A percentile compares a stretch with the other conserved stretches of the same genome.
phyloP scores from a whole-genome alignment of 2,797 vertebrate genomes.

The Erpetoichthys calabaricus region DNA sequence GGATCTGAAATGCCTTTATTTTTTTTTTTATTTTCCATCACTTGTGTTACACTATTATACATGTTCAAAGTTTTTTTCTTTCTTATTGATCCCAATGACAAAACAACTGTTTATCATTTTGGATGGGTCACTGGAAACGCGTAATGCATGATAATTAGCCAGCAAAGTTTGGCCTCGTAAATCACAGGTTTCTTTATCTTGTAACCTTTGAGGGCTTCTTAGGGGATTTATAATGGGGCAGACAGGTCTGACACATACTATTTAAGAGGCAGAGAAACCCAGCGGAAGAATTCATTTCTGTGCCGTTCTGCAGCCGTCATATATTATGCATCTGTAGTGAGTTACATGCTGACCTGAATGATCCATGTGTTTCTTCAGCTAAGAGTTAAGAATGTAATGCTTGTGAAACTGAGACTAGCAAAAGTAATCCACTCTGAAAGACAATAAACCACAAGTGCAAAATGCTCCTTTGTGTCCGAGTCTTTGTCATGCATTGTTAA shows the following conservation, averaged over 20 bases:
- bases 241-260: too few relatives aligned
- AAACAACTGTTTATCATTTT: conserved; percentile 16
- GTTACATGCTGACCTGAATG: too few relatives aligned
- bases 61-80: too few relatives aligned
- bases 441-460: background rate
- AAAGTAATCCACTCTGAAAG: background rate
- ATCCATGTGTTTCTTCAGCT: too few relatives aligned
- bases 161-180: conserved; percentile 6
- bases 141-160: conserved; percentile 9
- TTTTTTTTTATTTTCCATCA: too few relatives aligned
- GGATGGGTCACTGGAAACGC: conserved; percentile 7
- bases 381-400: background rate
- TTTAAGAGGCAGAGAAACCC: too few relatives aligned
- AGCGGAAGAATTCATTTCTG: too few relatives aligned
- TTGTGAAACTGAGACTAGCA: background rate
- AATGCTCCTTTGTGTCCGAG: background rate
- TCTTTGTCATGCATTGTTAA: background rate
- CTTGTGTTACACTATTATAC: too few relatives aligned
- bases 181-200: background rate
- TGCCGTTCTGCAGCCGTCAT: too few relatives aligned
- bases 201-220: background rate
- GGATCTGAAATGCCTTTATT: too few relatives aligned
- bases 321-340: too few relatives aligned
- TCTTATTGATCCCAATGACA: conserved; percentile 8
- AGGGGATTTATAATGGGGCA: too few relatives aligned